These are phyloP conservation scores for Bactericera cockerelli DNA, from an alignment of 1,140 invertebrate species.

Conservation along the genomic window DNA sequence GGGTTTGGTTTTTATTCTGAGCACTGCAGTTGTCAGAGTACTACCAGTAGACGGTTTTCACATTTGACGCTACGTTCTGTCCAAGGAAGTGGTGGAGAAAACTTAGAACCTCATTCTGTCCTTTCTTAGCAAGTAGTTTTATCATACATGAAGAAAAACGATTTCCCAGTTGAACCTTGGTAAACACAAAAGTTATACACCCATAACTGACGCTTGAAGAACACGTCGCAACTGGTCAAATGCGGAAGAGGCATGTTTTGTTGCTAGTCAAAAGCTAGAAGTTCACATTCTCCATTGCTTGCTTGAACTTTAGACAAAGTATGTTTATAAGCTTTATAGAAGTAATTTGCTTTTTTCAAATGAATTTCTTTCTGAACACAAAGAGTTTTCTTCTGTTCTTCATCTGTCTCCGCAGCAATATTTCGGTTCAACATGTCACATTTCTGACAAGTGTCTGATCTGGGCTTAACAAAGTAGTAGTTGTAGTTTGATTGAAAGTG, in stretches of 20 bases:
- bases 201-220: slow-evolving; percentile 9
- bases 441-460: background rate
- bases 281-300: background rate
- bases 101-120: slow-evolving; percentile 10
- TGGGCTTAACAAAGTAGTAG: background rate
- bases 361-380: slow-evolving; percentile 12
- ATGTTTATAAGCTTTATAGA: background rate
- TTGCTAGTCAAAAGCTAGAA: slow-evolving; percentile 10
- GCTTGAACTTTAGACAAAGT: background rate
- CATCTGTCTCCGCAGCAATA: background rate
- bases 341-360: background rate
- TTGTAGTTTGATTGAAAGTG: background rate
- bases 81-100: slow-evolving; percentile 11
- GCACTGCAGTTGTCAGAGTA: slow-evolving; percentile 12
- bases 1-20: slow-evolving; percentile 10
- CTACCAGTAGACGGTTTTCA: too few species aligned
- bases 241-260: slow-evolving; percentile 9
- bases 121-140: slow-evolving; percentile 15
- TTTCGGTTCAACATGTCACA: background rate
- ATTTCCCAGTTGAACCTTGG: slow-evolving; percentile 13
- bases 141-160: slow-evolving; percentile 9
- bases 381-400: background rate
- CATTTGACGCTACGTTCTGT: too few species aligned
- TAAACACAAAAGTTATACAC: slow-evolving; percentile 16
- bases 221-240: slow-evolving; percentile 1